phyloP scores from a whole-genome alignment of 2,888 invertebrate species.

The Aquatica leii region DNA sequence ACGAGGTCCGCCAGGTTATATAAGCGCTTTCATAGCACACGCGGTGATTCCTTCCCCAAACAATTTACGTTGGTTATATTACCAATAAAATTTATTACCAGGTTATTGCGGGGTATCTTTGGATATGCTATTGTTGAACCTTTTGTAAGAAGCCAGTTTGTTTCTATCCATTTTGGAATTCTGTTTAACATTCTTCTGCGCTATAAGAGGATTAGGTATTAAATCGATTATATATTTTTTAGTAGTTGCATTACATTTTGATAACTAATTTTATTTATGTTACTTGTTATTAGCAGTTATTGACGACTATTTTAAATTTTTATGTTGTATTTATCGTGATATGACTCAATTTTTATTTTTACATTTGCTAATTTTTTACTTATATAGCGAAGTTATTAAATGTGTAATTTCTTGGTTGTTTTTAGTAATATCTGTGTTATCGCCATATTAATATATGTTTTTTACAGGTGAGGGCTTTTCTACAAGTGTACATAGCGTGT shows the following conservation, averaged over 20 bases:
- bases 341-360: too few species aligned
- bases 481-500: too few species aligned
- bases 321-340: too few species aligned
- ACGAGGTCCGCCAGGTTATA: slow-evolving; percentile 23
- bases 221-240: slow-evolving; percentile 11
- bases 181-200: slow-evolving; percentile 18
- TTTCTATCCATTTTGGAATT: slow-evolving; percentile 16
- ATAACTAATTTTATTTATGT: neutral
- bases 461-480: too few species aligned
- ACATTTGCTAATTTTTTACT: too few species aligned
- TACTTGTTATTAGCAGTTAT: too few species aligned
- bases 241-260: neutral
- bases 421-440: too few species aligned
- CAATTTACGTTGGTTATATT: slow-evolving; percentile 28
- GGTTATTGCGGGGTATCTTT: slow-evolving; percentile 23
- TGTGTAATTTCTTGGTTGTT: too few species aligned
- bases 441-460: too few species aligned
- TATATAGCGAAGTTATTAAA: too few species aligned
- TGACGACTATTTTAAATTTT: too few species aligned
- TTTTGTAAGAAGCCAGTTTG: slow-evolving; percentile 18
- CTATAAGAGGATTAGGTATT: slow-evolving; percentile 3
- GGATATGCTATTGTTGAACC: slow-evolving; percentile 22
- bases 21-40: slow-evolving; percentile 25
- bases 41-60: slow-evolving; percentile 22
- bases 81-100: slow-evolving; percentile 29